phyloP scores from a whole-genome alignment of 2,888 invertebrate genomes.

The Muschampia plurimacula region DNA sequence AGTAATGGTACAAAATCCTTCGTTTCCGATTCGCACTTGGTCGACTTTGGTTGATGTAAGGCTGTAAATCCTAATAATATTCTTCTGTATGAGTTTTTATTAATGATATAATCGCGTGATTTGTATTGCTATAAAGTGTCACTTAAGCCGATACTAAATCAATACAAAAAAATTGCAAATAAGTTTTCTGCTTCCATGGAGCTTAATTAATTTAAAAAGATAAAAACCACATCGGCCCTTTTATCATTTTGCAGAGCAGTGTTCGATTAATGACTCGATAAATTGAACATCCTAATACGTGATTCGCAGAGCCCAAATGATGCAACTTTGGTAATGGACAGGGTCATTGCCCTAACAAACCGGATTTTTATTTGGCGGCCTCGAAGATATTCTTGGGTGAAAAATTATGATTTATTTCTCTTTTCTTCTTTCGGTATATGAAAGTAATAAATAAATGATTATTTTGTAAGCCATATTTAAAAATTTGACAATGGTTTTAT shows the following conservation, averaged over 20 bases:
- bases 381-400: conserved; percentile 37
- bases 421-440: neutral
- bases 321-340: conserved; percentile 71
- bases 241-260: conserved; percentile 43
- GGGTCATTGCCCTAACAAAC: conserved; percentile 70
- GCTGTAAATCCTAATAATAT: too few relatives aligned
- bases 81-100: too few relatives aligned
- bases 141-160: conserved; percentile 10
- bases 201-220: conserved; percentile 34
- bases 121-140: conserved; percentile 11
- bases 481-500: neutral
- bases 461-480: too few relatives aligned
- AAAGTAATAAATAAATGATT: neutral
- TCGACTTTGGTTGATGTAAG: too few relatives aligned
- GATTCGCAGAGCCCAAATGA: conserved; percentile 59
- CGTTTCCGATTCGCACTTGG: too few relatives aligned
- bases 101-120: conserved; percentile 13
- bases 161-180: conserved; percentile 21
- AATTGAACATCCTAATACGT: conserved; percentile 57
- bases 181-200: conserved; percentile 9
- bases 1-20: too few relatives aligned
- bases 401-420: neutral
- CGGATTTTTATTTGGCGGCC: conserved; percentile 54
- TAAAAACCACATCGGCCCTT: conserved; percentile 22
- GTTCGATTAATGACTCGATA: conserved; percentile 65